phyloP scores from a whole-genome alignment of 2,113 vertebrate genomes.

The Albula glossodonta region DNA sequence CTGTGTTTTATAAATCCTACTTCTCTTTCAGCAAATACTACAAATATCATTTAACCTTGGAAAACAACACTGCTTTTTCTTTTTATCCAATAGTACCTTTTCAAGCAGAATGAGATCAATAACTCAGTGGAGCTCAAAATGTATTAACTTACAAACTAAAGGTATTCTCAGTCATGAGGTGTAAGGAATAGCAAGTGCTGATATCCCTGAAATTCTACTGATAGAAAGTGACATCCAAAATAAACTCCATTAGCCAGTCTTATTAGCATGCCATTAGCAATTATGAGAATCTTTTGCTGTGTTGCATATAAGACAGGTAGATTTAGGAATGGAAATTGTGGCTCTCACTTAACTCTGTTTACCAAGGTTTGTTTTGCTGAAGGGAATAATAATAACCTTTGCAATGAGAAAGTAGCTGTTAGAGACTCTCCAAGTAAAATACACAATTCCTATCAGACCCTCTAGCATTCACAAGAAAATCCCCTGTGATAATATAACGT shows the following conservation, averaged over 20 bases:
- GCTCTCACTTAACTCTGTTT: background rate
- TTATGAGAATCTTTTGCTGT: slow-evolving; percentile 34
- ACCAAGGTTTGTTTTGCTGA: slow-evolving; percentile 4
- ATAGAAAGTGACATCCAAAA: slow-evolving; percentile 41
- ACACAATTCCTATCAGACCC: background rate
- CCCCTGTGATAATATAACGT: background rate
- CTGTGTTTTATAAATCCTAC: background rate
- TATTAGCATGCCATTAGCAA: slow-evolving; percentile 52
- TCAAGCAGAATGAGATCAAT: slow-evolving; percentile 66
- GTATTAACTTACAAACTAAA: slow-evolving; percentile 68
- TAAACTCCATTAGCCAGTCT: slow-evolving; percentile 48
- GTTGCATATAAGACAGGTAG: slow-evolving; percentile 24
- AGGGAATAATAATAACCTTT: slow-evolving; percentile 5
- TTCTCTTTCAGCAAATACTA: slow-evolving; percentile 40
- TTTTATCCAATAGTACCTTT: slow-evolving; percentile 65
- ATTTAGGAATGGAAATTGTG: background rate
- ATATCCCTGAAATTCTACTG: slow-evolving; percentile 36
- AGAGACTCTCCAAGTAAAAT: slow-evolving; percentile 1
- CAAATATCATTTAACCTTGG: slow-evolving; percentile 63
- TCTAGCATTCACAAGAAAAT: background rate
- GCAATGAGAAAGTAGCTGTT: slow-evolving; percentile 2
- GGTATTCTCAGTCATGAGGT: slow-evolving; percentile 34
- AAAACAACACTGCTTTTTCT: slow-evolving; percentile 54
- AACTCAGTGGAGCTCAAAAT: slow-evolving; percentile 72
- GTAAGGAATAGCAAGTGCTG: slow-evolving; percentile 42